phyloP scores from a whole-genome alignment of 1,140 invertebrate genomes.

The Aricia agestis region DNA sequence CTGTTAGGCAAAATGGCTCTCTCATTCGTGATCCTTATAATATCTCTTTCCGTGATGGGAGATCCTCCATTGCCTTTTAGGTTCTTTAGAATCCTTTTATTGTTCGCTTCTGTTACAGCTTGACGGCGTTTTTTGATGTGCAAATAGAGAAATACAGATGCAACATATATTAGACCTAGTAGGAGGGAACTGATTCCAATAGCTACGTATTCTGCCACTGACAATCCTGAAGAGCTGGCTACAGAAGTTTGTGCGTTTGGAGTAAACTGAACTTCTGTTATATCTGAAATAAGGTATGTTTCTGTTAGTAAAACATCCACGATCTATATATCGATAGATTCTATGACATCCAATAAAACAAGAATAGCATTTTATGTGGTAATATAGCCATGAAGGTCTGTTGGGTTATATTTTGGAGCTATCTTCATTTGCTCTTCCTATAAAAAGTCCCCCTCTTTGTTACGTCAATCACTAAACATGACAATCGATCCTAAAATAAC shows the following conservation, averaged over 20 bases:
- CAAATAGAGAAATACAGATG: slow-evolving; percentile 87
- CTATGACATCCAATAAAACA: too few species aligned
- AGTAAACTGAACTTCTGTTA: slow-evolving; percentile 87
- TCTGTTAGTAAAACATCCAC: too few species aligned
- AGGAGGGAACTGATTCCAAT: slow-evolving; percentile 88
- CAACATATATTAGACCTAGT: slow-evolving; percentile 88
- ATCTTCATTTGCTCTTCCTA: too few species aligned
- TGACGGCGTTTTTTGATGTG: slow-evolving; percentile 79
- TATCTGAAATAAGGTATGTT: slow-evolving; percentile 73
- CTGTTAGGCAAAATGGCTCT: slow-evolving; percentile 45
- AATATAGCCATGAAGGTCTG: too few species aligned
- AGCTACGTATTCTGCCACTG: slow-evolving; percentile 84
- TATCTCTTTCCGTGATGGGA: slow-evolving; percentile 57
- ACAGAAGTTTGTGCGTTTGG: slow-evolving; percentile 78
- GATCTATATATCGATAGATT: too few species aligned
- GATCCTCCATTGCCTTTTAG: slow-evolving; percentile 60
- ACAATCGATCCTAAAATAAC: too few species aligned
- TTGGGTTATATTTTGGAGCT: too few species aligned
- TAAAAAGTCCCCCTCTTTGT: too few species aligned
- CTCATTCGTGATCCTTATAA: slow-evolving; percentile 62
- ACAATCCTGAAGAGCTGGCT: slow-evolving; percentile 73
- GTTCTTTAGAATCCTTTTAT: slow-evolving; percentile 45
- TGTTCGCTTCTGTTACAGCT: slow-evolving; percentile 46
- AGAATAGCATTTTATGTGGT: too few species aligned
- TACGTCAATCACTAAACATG: too few species aligned